Evolutionary conservation across 2,113 vertebrate species (phyloP).

Genomic region (Hippoglossus stenolepis): DNA sequence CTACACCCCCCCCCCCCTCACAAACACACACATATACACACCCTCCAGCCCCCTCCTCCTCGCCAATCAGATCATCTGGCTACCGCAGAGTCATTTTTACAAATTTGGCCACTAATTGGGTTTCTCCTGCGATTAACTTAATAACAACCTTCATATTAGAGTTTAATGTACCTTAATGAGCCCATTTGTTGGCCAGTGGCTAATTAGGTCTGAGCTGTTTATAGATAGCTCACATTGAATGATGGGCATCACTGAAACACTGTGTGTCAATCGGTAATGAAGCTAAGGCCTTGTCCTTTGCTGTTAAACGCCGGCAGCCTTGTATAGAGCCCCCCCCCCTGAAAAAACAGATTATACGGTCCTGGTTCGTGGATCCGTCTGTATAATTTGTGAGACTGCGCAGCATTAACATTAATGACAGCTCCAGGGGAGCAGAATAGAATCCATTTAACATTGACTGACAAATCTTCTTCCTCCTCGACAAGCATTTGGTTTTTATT

Average conservation of each 20-base stretch:
- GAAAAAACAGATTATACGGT: constrained; percentile 59
- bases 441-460: constrained; percentile 72
- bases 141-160: constrained; percentile 81
- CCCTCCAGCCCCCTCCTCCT: not conserved
- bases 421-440: constrained; percentile 62
- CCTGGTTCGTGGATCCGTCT: constrained; percentile 64
- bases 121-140: constrained; percentile 78
- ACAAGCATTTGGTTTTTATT: constrained; percentile 60
- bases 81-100: constrained; percentile 68
- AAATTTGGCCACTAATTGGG: constrained; percentile 73
- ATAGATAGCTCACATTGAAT: constrained; percentile 75
- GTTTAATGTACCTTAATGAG: constrained; percentile 81
- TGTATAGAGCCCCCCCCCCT: constrained; percentile 1
- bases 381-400: constrained; percentile 70
- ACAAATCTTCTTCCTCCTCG: constrained; percentile 68
- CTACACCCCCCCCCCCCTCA: not conserved
- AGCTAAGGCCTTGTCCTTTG: constrained; percentile 49
- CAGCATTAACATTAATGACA: constrained; percentile 71
- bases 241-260: constrained; percentile 65
- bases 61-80: constrained; percentile 51
- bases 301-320: constrained; percentile 37
- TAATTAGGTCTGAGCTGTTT: constrained; percentile 77
- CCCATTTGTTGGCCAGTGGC: constrained; percentile 69
- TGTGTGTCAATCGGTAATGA: constrained; percentile 60
- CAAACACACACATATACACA: too few relatives aligned